Conservation (phyloP, 2,113 vertebrate species). For the Prochilodus magdalenae region DNA sequence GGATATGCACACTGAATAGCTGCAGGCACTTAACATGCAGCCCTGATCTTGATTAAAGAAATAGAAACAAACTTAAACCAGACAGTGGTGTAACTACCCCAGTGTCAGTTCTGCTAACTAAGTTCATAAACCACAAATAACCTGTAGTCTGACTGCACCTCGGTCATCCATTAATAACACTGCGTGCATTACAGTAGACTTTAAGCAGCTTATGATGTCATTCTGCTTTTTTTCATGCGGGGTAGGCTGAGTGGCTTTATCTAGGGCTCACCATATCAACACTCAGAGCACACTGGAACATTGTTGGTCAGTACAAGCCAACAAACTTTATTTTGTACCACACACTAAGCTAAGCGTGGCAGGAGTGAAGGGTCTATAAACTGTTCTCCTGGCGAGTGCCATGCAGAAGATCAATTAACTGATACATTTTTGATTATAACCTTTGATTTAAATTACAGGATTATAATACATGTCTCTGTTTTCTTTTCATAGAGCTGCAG, state of each 20-base stretch:
- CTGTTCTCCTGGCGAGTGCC: slow-evolving; percentile 57
- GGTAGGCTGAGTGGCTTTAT: slow-evolving; percentile 38
- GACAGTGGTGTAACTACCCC: slow-evolving; percentile 6
- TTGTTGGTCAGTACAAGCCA: slow-evolving; percentile 58
- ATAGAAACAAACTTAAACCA: slow-evolving; percentile 9
- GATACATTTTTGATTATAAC: slow-evolving; percentile 76
- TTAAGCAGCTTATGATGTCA: slow-evolving; percentile 31
- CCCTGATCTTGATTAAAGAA: slow-evolving; percentile 43
- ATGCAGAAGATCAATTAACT: slow-evolving; percentile 73
- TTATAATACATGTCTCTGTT: slow-evolving; percentile 55
- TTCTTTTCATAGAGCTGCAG: slow-evolving; percentile 37
- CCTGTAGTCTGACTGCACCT: slow-evolving; percentile 31
- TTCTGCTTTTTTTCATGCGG: slow-evolving; percentile 23
- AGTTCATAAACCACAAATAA: slow-evolving; percentile 26
- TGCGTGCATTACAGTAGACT: slow-evolving; percentile 11
- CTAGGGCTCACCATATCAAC: slow-evolving; percentile 52
- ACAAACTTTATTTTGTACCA: slow-evolving; percentile 61
- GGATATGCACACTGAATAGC: slow-evolving; percentile 16
- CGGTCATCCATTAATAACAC: slow-evolving; percentile 42
- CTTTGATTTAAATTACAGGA: slow-evolving; percentile 62
- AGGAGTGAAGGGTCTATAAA: slow-evolving; percentile 48
- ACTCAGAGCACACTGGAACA: slow-evolving; percentile 57
- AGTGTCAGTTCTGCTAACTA: slow-evolving; percentile 7
- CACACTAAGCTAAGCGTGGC: slow-evolving; percentile 33
- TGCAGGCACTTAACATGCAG: slow-evolving; percentile 7